A percentile compares a stretch with the other conserved stretches of the same genome.
Evolutionary conservation across 2,797 vertebrate genomes (phyloP).

Genomic region (Gymnoscopelus braueri): DNA sequence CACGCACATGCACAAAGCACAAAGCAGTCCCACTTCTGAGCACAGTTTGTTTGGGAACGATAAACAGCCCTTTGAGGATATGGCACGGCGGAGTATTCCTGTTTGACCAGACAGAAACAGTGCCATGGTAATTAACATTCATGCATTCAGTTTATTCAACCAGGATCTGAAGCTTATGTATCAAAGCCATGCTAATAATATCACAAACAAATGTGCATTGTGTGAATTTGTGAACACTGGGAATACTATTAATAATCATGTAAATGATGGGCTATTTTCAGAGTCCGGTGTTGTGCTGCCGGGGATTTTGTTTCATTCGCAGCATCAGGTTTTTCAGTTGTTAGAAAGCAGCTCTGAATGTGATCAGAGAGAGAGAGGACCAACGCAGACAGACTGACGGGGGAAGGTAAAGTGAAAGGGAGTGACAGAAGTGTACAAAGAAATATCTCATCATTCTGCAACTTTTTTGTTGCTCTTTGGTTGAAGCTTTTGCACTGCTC

Average conservation of each 20-base stretch:
- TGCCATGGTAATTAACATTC: constrained; percentile 38
- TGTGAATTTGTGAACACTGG: constrained; percentile 31
- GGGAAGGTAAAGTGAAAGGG: too few relatives aligned
- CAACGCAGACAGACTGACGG: neutral
- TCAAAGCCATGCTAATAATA: constrained; percentile 57
- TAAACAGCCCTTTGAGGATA: too few relatives aligned
- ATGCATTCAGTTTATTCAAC: constrained; percentile 52
- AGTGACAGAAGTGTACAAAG: too few relatives aligned
- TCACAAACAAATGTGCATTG: constrained; percentile 57
- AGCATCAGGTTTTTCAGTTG: too few relatives aligned
- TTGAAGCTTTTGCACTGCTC: too few relatives aligned
- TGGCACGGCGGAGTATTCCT: neutral
- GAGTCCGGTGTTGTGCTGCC: too few relatives aligned
- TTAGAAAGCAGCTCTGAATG: constrained; percentile 7
- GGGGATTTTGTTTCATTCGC: too few relatives aligned
- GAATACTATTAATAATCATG: constrained; percentile 41
- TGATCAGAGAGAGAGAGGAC: constrained; percentile 10
- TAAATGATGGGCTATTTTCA: too few relatives aligned
- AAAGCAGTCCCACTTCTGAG: constrained; percentile 1
- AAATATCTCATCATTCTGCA: too few relatives aligned
- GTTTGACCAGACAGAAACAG: constrained; percentile 41
- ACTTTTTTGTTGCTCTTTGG: too few relatives aligned
- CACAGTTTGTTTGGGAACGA: too few relatives aligned
- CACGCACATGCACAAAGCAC: constrained; percentile 4
- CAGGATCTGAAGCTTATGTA: constrained; percentile 51